Percentiles rank a stretch among this genome's conserved stretches.
These are phyloP conservation scores for Lampris megalopsis DNA, from an alignment of 2,113 vertebrate genomes.

Conservation along the genomic window DNA sequence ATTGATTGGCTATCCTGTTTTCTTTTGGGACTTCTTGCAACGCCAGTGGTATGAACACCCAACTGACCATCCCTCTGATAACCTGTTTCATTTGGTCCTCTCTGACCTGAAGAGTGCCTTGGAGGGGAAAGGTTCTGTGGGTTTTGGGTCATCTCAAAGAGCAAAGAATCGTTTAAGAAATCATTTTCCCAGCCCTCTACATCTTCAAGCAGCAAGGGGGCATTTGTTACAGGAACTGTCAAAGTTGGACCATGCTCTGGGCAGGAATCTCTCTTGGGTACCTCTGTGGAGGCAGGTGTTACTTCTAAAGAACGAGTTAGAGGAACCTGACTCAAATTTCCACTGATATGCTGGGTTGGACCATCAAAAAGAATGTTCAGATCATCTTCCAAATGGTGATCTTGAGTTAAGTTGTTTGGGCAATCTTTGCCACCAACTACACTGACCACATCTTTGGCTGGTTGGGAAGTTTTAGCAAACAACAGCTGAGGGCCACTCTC, in stretches of 20 bases:
- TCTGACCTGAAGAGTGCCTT: conserved; percentile 63
- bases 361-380: conserved; percentile 89
- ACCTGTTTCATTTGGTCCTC: conserved; percentile 4
- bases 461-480: not conserved
- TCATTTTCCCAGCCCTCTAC: conserved; percentile 88
- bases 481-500: not conserved
- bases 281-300: not conserved
- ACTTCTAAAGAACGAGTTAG: conserved; percentile 29
- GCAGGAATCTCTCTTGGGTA: not conserved
- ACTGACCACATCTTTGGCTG: not conserved
- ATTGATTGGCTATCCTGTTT: not conserved
- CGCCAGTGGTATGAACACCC: not conserved
- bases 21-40: conserved; percentile 9
- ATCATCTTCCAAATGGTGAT: conserved; percentile 78
- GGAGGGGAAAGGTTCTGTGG: conserved; percentile 74
- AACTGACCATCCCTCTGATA: not conserved
- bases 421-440: not conserved
- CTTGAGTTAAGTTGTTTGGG: conserved; percentile 49
- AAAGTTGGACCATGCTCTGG: not conserved
- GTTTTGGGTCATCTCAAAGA: conserved; percentile 86
- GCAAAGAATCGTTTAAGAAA: conserved; percentile 86
- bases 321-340: conserved; percentile 80
- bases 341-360: conserved; percentile 85
- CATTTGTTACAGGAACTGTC: not conserved
- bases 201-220: conserved; percentile 35